Evolutionary conservation across 2,797 vertebrate genomes (phyloP), one percentile per base, ranked within the genome.

Genomic region (Cetoscarus ocellatus): DNA sequence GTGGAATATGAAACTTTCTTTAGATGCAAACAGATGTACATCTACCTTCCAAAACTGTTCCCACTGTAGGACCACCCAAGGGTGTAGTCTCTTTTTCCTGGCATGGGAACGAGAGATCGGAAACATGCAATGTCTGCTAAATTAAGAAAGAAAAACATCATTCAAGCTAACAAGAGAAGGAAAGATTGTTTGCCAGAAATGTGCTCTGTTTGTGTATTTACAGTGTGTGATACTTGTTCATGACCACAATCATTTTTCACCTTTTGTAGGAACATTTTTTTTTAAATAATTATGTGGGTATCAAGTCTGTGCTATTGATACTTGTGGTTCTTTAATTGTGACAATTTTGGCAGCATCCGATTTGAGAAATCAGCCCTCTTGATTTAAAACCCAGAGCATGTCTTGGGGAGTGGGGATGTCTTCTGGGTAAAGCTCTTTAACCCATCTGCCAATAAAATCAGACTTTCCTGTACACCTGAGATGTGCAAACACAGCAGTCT

Each of bases 31-130:
- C 12, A 34, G n/a, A 70, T 53, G 53, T 44, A 61, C 43, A 79
- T 79, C 34, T 61, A 67, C 62, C 64, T 75, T 62, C 63, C 47
- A 52, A 85, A 82, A 82, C 69, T 49, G 18, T 69, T 82, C 35
- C 77, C 61, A 80, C 75, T 82, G 57, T 57, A 59, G 60, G 79
- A 83, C 79, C 84, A 83, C 81, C 73, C 73, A 77, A 57, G 60
- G 86, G 52, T 84, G 73, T 61, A 79, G 19, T 74, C 43, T 85
- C 17, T 68, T 82, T 85, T 90, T 88, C 82, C 82, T 89, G 82
- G 81, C 76, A 48, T 8, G 12, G 8, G 38, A 72, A 80, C 14
- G 44, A 48, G 51, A 75, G 40, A 53, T 71, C 2, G 27, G 69
- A 82, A 86, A 81, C 57, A 65, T 65, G 42, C 71, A 56, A 69